Evolutionary conservation across 2,888 invertebrate species (phyloP).

Genomic region (Scaptomyza tumidula): DNA sequence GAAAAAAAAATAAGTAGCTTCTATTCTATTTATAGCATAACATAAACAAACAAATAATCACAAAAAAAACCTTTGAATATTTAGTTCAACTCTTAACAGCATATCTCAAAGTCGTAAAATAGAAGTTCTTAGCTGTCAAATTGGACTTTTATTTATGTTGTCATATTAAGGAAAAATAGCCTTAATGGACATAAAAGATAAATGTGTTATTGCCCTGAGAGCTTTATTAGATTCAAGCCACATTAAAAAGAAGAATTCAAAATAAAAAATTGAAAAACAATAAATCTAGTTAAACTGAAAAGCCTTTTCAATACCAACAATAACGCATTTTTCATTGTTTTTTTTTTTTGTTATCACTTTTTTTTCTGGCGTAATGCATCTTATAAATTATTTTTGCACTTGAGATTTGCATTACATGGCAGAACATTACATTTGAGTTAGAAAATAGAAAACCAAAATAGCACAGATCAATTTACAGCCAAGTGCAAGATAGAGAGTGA

Average conservation of each 20-base stretch:
- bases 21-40: no score
- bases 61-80: no score
- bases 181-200: neutral
- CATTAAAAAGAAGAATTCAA: neutral
- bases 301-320: neutral
- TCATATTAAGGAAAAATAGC: no score
- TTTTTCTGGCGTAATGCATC: neutral
- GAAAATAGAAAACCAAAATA: conserved; percentile 41
- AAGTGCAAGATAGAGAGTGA: conserved; percentile 20
- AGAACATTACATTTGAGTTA: conserved; percentile 27
- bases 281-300: neutral
- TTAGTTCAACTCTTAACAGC: no score
- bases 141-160: no score
- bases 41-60: no score
- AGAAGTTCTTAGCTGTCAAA: no score
- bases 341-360: neutral
- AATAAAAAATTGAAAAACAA: neutral
- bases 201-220: neutral
- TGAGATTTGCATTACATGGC: conserved; percentile 61
- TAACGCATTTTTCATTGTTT: neutral
- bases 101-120: no score
- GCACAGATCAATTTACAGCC: conserved; percentile 64
- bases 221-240: neutral
- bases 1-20: no score
- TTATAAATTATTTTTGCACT: conserved; percentile 55